phyloP scores from a whole-genome alignment of 2,888 invertebrate genomes.

The Sinohyriopsis cumingii region DNA sequence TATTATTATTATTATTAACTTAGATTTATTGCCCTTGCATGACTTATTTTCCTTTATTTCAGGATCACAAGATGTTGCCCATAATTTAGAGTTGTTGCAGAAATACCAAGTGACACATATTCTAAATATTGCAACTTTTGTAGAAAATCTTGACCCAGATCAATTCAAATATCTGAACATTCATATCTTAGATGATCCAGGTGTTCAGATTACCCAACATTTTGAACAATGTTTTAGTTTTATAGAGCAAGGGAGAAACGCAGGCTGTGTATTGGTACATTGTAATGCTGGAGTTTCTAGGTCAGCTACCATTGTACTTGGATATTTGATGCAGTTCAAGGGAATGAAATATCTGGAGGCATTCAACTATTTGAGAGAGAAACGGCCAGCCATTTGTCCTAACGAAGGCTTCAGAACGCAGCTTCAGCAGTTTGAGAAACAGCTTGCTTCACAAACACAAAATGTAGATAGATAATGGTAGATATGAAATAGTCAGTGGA shows the following conservation, averaged over 20 bases:
- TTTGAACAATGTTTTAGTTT: conserved; percentile 76
- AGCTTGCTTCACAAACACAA: conserved; percentile 9
- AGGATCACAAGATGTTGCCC: conserved; percentile 91
- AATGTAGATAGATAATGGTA: no score
- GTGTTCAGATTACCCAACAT: conserved; percentile 57
- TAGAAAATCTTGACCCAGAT: conserved; percentile 67
- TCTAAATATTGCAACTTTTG: conserved; percentile 79
- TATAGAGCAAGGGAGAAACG: conserved; percentile 76
- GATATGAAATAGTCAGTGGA: no score
- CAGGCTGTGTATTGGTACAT: conserved; percentile 83
- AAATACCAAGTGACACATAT: conserved; percentile 80
- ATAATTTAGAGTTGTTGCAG: conserved; percentile 76
- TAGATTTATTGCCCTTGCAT: not conserved
- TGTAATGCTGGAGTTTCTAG: conserved; percentile 95
- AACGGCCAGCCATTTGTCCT: conserved; percentile 82
- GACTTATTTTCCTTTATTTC: conserved; percentile 62
- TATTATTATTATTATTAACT: not conserved
- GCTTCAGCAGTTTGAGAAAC: conserved; percentile 73
- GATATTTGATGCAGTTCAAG: conserved; percentile 80
- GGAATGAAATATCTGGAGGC: conserved; percentile 79
- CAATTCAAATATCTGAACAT: conserved; percentile 77
- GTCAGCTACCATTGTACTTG: conserved; percentile 85
- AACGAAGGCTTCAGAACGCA: conserved; percentile 87
- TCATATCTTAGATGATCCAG: conserved; percentile 75
- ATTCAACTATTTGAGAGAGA: conserved; percentile 79